Conservation (phyloP, 2,888 invertebrate genomes). For the Oligia fasciuncula region DNA sequence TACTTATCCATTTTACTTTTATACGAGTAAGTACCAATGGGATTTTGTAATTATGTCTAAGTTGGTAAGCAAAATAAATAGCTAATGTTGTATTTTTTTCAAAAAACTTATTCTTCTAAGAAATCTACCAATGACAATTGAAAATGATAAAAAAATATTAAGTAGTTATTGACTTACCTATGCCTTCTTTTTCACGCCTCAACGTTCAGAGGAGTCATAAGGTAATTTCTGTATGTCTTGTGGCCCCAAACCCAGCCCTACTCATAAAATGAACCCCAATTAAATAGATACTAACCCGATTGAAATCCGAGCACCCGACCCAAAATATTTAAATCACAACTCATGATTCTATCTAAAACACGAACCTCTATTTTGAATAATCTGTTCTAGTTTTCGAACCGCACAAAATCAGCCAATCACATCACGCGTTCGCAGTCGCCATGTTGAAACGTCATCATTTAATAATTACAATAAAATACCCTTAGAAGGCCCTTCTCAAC, state of each 20-base stretch:
- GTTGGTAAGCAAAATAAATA: no score
- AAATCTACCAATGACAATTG: not conserved
- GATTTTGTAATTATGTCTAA: no score
- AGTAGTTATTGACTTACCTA: conserved; percentile 1
- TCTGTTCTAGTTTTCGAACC: not conserved
- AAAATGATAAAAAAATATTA: not conserved
- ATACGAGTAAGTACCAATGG: no score
- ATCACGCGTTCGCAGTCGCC: not conserved
- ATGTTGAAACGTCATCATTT: conserved; percentile 36
- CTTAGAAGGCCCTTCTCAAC: not conserved
- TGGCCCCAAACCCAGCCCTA: conserved; percentile 13
- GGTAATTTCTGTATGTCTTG: conserved; percentile 31
- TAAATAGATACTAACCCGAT: not conserved
- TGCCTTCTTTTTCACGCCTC: conserved; percentile 32
- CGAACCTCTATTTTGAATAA: conserved; percentile 21
- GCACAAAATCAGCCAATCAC: conserved; percentile 22
- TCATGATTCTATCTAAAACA: not conserved
- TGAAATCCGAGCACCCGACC: not conserved
- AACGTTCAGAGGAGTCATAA: conserved; percentile 44
- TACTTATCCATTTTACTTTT: no score
- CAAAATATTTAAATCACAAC: not conserved
- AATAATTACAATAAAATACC: conserved; percentile 41
- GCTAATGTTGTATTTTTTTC: no score
- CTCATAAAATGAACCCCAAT: no score
- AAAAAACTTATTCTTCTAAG: no score